Conservation (phyloP, 1,140 invertebrate species). For the Epicauta chinensis region DNA sequence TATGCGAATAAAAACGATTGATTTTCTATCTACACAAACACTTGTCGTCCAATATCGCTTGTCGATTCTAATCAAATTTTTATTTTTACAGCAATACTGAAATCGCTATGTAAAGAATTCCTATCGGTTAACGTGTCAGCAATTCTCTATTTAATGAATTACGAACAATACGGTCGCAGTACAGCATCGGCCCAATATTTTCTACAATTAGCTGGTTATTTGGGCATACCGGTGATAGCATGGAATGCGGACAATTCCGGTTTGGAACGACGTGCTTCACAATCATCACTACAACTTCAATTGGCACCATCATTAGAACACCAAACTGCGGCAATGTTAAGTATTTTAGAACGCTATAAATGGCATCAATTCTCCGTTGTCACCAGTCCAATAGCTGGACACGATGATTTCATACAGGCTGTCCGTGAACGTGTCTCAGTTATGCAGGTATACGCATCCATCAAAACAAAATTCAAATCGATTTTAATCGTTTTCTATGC, state of each 20-base stretch:
- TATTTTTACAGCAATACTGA: slow-evolving; percentile 66
- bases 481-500: slow-evolving; percentile 16
- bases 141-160: slow-evolving; percentile 90
- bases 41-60: no score
- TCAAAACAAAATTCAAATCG: not conserved
- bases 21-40: no score
- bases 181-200: slow-evolving; percentile 92
- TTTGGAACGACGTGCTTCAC: slow-evolving; percentile 64
- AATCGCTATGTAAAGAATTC: slow-evolving; percentile 83
- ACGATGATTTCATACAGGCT: slow-evolving; percentile 91
- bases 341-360: slow-evolving; percentile 88
- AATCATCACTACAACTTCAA: slow-evolving; percentile 79
- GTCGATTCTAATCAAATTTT: slow-evolving; percentile 5
- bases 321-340: slow-evolving; percentile 88
- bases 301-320: slow-evolving; percentile 90
- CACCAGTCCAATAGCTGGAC: slow-evolving; percentile 86
- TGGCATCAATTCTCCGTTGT: slow-evolving; percentile 95
- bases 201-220: slow-evolving; percentile 67
- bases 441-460: slow-evolving; percentile 67
- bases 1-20: no score
- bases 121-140: slow-evolving; percentile 82
- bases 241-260: slow-evolving; percentile 91
- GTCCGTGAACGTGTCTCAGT: slow-evolving; percentile 78
- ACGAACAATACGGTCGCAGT: slow-evolving; percentile 78
- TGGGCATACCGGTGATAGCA: slow-evolving; percentile 82